Percentiles rank a stretch among this genome's conserved stretches.
phyloP scores from a whole-genome alignment of 2,113 vertebrate species.

The Pachypanchax playfairii region DNA sequence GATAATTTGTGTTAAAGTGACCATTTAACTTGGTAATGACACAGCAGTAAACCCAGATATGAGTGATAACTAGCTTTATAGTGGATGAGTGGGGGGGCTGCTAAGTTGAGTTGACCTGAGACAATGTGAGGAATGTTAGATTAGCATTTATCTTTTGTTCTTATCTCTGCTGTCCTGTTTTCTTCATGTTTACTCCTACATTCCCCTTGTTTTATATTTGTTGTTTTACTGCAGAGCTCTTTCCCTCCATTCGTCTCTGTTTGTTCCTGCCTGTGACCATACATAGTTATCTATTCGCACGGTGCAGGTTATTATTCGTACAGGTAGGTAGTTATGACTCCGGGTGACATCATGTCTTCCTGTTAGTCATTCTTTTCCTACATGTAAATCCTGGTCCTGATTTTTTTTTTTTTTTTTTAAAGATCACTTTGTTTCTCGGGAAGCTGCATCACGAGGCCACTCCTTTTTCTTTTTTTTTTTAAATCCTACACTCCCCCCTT shows the following conservation, averaged over 20 bases:
- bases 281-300: constrained; percentile 64
- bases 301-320: constrained; percentile 42
- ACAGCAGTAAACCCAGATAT: constrained; percentile 5
- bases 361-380: constrained; percentile 19
- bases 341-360: constrained; percentile 46
- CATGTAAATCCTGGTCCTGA: constrained; percentile 52
- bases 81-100: constrained; percentile 51
- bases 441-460: constrained; percentile 38
- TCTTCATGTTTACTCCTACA: constrained; percentile 7
- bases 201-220: constrained; percentile 6
- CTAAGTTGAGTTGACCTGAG: constrained; percentile 47
- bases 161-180: constrained; percentile 28
- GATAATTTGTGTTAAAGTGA: constrained; percentile 5
- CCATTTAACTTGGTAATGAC: constrained; percentile 4
- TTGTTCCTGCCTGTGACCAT: constrained; percentile 62
- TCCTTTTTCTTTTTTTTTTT: constrained; percentile 62
- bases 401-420: constrained; percentile 53
- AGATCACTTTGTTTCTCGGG: constrained; percentile 47
- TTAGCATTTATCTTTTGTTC: constrained; percentile 65
- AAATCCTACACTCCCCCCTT: constrained; percentile 36
- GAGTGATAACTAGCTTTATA: constrained; percentile 25
- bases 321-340: constrained; percentile 64
- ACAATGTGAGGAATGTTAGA: constrained; percentile 74
- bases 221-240: constrained; percentile 28
- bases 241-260: constrained; percentile 8